Percentiles rank a stretch among this genome's conserved stretches.
phyloP scores from a whole-genome alignment of 2,113 vertebrate genomes.

The Otus sunia region DNA sequence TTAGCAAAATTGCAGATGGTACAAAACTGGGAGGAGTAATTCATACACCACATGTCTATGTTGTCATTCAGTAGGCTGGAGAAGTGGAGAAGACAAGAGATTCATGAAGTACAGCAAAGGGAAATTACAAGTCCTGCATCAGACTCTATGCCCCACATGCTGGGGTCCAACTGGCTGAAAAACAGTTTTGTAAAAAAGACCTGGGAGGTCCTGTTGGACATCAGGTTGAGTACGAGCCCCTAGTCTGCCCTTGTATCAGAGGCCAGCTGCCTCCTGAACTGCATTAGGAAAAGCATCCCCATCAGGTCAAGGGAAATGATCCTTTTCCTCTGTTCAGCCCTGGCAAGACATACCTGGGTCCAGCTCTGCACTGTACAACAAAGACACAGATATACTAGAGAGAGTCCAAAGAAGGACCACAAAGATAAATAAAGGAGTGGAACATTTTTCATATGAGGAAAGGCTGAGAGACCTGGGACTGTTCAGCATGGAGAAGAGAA shows the following conservation, averaged over 20 bases:
- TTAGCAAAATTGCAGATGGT: background rate
- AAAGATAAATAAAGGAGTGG: background rate
- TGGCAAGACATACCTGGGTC: too few relatives aligned
- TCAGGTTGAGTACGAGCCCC: background rate
- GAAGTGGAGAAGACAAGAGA: background rate
- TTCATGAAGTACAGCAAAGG: background rate
- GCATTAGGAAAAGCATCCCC: background rate
- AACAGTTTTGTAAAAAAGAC: background rate
- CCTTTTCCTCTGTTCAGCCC: background rate
- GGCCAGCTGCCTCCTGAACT: background rate
- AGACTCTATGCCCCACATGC: background rate
- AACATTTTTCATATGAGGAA: background rate
- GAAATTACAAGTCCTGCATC: background rate
- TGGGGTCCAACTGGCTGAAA: background rate
- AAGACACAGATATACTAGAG: background rate
- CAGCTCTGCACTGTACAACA: background rate
- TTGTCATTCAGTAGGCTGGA: background rate
- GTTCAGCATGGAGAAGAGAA: background rate
- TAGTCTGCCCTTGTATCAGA: background rate
- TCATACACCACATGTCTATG: background rate
- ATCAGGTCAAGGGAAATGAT: background rate
- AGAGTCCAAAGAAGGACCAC: background rate
- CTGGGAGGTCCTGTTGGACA: rapidly evolving
- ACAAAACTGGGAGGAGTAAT: background rate
- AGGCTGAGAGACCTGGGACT: background rate